Evolutionary conservation across 64 coral and sea anemone genomes (phyloP), one percentile per base, ranked within the genome.

Genomic region (Dendrophyllia cribrosa): DNA sequence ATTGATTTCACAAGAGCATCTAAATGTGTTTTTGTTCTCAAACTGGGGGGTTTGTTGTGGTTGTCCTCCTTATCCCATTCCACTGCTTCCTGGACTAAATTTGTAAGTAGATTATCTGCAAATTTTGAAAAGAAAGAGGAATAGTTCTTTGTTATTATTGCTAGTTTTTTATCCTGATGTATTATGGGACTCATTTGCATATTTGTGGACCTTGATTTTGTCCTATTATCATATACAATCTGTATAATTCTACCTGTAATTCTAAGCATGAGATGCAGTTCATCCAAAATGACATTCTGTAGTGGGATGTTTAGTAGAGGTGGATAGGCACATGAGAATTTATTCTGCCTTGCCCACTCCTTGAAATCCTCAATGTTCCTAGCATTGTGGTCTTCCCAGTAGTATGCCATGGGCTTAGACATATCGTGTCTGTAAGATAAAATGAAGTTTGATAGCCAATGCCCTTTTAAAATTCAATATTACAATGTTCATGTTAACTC

Each of bases 21-120:
- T 20, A 93, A 45, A 78, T 87, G 91, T 14, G 22, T 15, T 16
- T 12, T 20, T 22, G 60, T 67, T 85, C 66, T 66, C 34, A 23
- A 5, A 66, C 82, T 66, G 45, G 60, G 23, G 15, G 82, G 24
- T 63, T 70, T 85, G 63, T 85, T 66, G 34, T 68, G 82, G 5
- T 85, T 85, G 15, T 85, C 82, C 16, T 85, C 63, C 58, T 85
- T 85, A 34, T 85, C 82, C 82, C 63, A 68, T 20, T 69, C 63
- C 11, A 85, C 63, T 20, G 82, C 82, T 69, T 85, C 60, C 16
- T 10, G 17, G 16, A 85, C 61, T n/a, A 85, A 44, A 85, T 85
- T 85, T 8, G 22, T 85, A 1, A 13, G 10, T 51, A 85, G 82
- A 44, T 85, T 85, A 47, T 85, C 82, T 85, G n/a, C 34, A 34